Evolutionary conservation across 2,888 invertebrate genomes (phyloP), one percentile per base, ranked within the genome.

Genomic region (Lepas anatifera): DNA sequence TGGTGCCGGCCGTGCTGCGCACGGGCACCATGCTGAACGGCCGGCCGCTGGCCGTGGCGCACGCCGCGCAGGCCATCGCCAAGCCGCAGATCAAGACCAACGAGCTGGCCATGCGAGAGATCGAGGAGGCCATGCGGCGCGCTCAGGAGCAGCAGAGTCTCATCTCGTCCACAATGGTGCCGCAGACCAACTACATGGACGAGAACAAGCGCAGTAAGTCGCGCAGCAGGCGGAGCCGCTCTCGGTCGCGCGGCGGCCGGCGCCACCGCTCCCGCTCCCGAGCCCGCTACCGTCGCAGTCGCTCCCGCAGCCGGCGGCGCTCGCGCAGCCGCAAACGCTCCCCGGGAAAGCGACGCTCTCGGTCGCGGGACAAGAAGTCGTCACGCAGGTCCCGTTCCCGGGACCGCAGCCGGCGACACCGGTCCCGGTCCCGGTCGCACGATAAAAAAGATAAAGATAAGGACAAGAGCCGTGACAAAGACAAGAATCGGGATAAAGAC

Each of bases 121-220:
- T 97, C 70, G 95, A 96, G 79, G 95, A 95, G 79, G 96, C 95
- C 0, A 95, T 99, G 95, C 91, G 93, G 66, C 85, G 95, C 73
- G 95, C 96, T 0, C 95, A 95, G 78, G 96, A 97, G 81, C 95
- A 95, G 0, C 95, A 96, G 80, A 92, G 91, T 78, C 85, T 95
- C 77, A 94, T 97, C 73, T 58, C 58, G 35, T 32, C 32, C 32
- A 32, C 32, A 8, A 32, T 58, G 58, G 25, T 22, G 58, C 58
- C 58, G 1, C 32, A 35, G 7, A 58, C 58, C 92, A 94, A 0
- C 95, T 71, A 18, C 48, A 71, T 48, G 70, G 69, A 46, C 58
- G 63, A 50, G 69, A 70, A 67, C 37, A 52, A 43, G 39, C 58
- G 58, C 46, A 68, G 35, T 89, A 91, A 1, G 92, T 92, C 79